phyloP scores from a whole-genome alignment of 2,113 vertebrate species.

The Panurus biarmicus region DNA sequence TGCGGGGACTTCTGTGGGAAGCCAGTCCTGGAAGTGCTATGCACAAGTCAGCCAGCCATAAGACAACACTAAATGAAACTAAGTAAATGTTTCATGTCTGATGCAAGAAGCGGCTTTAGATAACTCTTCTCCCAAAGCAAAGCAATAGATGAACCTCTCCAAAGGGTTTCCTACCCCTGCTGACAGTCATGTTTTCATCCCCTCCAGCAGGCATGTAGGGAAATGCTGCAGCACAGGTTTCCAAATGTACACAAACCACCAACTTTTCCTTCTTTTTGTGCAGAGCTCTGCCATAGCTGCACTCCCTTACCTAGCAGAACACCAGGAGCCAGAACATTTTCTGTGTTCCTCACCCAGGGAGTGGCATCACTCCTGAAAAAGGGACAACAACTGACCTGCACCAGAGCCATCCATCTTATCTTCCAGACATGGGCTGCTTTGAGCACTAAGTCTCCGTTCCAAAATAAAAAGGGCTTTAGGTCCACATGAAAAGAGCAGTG shows the following conservation, averaged over 20 bases:
- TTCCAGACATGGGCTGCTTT: neutral
- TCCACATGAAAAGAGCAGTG: neutral
- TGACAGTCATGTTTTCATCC: neutral
- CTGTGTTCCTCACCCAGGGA: neutral
- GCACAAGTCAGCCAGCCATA: neutral
- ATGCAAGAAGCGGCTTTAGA: neutral
- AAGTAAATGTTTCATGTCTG: neutral
- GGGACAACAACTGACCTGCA: neutral
- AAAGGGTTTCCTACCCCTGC: neutral
- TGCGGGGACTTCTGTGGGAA: neutral
- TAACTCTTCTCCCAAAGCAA: neutral
- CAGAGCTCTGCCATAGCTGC: neutral
- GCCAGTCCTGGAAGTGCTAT: neutral
- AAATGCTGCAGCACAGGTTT: neutral
- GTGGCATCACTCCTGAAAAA: neutral
- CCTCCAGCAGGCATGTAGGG: fast-evolving
- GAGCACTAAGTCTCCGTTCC: neutral
- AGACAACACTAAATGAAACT: neutral
- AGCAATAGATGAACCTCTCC: neutral
- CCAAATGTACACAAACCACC: neutral
- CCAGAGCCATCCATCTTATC: neutral
- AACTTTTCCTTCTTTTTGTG: neutral
- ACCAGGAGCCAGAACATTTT: neutral
- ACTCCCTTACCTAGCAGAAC: neutral
- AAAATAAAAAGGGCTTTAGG: neutral